phyloP scores from a whole-genome alignment of 2,113 vertebrate species.

The Echinops telfairi region DNA sequence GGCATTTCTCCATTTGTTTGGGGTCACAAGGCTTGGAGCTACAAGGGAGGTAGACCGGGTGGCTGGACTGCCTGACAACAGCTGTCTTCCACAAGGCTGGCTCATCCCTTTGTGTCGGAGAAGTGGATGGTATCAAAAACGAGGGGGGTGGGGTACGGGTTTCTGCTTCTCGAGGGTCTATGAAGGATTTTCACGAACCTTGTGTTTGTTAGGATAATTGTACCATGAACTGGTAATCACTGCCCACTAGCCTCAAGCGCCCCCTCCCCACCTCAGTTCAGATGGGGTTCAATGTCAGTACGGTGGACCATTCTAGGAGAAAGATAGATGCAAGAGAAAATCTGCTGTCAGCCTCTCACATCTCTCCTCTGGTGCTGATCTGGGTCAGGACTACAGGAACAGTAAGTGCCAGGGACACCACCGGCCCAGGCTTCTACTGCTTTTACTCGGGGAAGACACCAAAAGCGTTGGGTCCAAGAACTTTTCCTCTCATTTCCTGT shows the following conservation, averaged over 20 bases:
- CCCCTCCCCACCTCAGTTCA: neutral
- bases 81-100: slow-evolving; percentile 1
- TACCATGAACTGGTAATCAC: neutral
- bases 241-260: slow-evolving; percentile 19
- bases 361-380: slow-evolving; percentile 42
- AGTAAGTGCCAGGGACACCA: neutral
- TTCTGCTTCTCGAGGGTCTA: slow-evolving; percentile 27
- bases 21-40: slow-evolving; percentile 7
- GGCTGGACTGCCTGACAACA: neutral
- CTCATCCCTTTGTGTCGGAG: neutral
- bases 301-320: neutral
- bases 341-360: slow-evolving; percentile 22
- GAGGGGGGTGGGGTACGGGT: neutral
- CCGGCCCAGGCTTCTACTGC: slow-evolving; percentile 13
- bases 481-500: slow-evolving; percentile 39
- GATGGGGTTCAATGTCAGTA: slow-evolving; percentile 39
- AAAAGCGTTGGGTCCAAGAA: neutral
- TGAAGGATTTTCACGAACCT: slow-evolving; percentile 53
- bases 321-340: slow-evolving; percentile 47
- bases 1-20: slow-evolving; percentile 59
- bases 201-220: slow-evolving; percentile 41
- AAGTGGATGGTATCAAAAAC: neutral
- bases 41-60: slow-evolving; percentile 43
- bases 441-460: neutral
- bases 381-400: slow-evolving; percentile 55